Conservation (phyloP, 2,113 vertebrate species). For the Fukomys damarensis region DNA sequence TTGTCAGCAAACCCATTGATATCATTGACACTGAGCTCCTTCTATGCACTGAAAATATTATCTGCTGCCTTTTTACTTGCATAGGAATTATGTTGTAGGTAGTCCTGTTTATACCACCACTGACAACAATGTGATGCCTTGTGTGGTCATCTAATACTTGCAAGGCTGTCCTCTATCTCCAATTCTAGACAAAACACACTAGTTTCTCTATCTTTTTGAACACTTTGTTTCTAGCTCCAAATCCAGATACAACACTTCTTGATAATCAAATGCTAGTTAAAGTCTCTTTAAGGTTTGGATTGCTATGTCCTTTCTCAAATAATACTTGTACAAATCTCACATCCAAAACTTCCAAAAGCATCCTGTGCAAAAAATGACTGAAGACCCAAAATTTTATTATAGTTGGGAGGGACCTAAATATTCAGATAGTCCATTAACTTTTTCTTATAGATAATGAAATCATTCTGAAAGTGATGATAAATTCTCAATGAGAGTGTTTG, state of each 20-base stretch:
- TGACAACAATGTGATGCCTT: background rate
- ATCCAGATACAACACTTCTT: background rate
- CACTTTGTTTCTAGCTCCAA: background rate
- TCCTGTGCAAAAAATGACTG: background rate
- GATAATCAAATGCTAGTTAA: background rate
- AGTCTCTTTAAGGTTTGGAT: background rate
- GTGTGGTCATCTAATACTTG: background rate
- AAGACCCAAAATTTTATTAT: background rate
- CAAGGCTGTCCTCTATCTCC: background rate
- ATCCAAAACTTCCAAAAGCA: conserved; percentile 9
- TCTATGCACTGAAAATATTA: background rate
- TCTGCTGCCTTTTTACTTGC: background rate
- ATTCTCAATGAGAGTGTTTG: background rate
- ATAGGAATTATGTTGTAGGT: background rate
- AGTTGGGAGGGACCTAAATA: background rate
- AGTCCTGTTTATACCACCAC: background rate
- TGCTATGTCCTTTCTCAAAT: background rate
- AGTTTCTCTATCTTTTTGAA: background rate
- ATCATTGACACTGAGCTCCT: background rate
- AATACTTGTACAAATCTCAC: background rate
- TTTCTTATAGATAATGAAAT: background rate
- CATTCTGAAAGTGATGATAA: background rate
- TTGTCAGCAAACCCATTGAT: background rate
- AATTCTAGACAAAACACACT: background rate
- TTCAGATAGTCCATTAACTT: background rate